Base-by-base conservation (phyloP, 1,140 invertebrate species). In the Pteromalus puparum region DNA sequence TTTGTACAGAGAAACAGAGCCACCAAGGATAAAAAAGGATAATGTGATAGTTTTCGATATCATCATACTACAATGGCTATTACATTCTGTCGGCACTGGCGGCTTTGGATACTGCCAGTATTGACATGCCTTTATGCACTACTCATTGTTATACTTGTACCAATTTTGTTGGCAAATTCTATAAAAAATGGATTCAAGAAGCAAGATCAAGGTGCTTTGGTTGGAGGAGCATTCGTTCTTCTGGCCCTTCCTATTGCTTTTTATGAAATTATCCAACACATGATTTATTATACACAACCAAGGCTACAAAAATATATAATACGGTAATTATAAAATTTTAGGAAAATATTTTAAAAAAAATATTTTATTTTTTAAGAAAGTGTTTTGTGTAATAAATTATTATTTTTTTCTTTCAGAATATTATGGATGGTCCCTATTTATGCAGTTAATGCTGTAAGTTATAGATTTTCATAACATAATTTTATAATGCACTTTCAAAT, bases 341-440 rank as follows among this genome's bases (percentile, higher is more conserved):
- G 30, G 1, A 83, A 12, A 53, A 61, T 76, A 34, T 34, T n/a
- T n/a, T 34, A 34, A 34, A 34, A 34, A 4, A 34, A 34, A 2
- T 34, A 34, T 34, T 77, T 30, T 30, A 74, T 28, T 15, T 78
- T 73, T 74, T 30, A 68, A 75, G 61, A 77, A 48, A 77, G 9
- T n/a, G 21, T 10, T 18, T n/a, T 65, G 46, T 46, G 48, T 26
- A 28, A 34, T 28, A 72, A 28, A 72, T 7, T 9, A 42, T 80
- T 87, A 88, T 87, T 87, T 87, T 87, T 79, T 88, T 89, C 87
- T 95, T 95, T 87, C 92, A 97, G 98, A 90, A 98, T 99, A 93
- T 91, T 99, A 88, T 99, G 98, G 98, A 99, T 99, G 98, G 98
- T 99, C 76, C 98, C 98, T 87, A 98, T 99, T 89, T 99, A 99